These are phyloP conservation scores for Motacilla tschutschensis DNA, from an alignment of 2,113 vertebrate genomes.

Conservation along the genomic window DNA sequence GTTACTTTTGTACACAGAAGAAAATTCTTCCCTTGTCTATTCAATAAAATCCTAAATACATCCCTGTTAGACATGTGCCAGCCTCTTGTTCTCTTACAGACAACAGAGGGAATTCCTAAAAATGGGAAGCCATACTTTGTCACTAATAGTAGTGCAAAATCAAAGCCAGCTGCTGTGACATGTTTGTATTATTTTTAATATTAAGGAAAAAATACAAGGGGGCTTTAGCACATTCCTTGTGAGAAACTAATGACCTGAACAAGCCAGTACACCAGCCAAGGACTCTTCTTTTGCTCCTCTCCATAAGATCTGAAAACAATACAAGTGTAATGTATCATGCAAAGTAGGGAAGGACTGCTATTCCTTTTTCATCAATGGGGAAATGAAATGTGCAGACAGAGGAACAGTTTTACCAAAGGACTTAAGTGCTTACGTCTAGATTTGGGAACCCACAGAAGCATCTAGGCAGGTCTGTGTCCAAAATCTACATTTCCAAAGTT, in stretches of 20 bases:
- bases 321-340: neutral
- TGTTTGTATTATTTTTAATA: neutral
- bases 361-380: neutral
- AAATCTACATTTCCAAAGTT: neutral
- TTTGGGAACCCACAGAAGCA: neutral
- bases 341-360: neutral
- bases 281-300: neutral
- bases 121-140: neutral
- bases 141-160: neutral
- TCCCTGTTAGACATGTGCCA: neutral
- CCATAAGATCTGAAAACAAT: neutral
- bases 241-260: neutral
- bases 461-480: neutral
- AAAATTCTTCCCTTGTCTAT: neutral
- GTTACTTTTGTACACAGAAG: neutral
- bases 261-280: neutral
- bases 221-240: neutral
- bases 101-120: neutral
- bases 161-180: neutral
- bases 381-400: neutral
- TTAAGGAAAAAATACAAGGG: neutral
- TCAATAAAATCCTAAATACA: neutral
- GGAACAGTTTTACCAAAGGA: neutral
- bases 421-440: neutral
- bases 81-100: neutral